Evolutionary conservation across 2,113 vertebrate species (phyloP), one percentile per base, ranked within the genome.

Genomic region (Ochotona princeps): DNA sequence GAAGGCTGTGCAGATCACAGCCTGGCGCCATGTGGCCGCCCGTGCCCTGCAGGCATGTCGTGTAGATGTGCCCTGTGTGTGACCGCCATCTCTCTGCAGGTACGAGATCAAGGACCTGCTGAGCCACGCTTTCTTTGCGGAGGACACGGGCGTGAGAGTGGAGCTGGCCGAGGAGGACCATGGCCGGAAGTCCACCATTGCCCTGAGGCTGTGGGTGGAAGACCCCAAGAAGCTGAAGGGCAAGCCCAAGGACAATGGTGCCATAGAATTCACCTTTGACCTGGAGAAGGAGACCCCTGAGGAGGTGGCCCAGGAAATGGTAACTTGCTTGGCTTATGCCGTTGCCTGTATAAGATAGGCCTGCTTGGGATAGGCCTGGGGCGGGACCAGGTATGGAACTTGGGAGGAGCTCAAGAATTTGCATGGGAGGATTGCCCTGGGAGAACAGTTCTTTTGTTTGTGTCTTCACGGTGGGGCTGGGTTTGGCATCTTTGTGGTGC

Each of bases 291-390:
- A 99, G 97, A 98, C 99, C 47, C 98, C 99, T 15, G 99, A 99
- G 32, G 99, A 99, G 75, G 99, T 99, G 82, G 99, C 99, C n/a
- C 99, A 99, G 97, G 99, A 99, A 98, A 99, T 99, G 99, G 99
- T 99, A 98, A 98, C 0, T n/a, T 5, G 51, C 7, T 0, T 5
- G 3, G 5, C 54, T 63, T 1, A 5, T 13, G 30, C 63, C 13
- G 9, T 47, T 47, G 2, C 18, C 4, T 7, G 1, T 2, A 7
- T n/a, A 26, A 21, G 12, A 21, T 35, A 38, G 44, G 18, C 8
- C 20, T 51, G 51, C 63, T 85, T 44, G 38, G 38, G 38, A 44
- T 44, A 44, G 38, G 38, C 38, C 38, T 44, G 38, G 4, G 38
- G 38, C 38, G 38, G 38, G 38, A 3, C 38, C 38, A 44, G 38